Evolutionary conservation across 2,888 invertebrate species (phyloP).

Genomic region (Lasius fuliginosus): DNA sequence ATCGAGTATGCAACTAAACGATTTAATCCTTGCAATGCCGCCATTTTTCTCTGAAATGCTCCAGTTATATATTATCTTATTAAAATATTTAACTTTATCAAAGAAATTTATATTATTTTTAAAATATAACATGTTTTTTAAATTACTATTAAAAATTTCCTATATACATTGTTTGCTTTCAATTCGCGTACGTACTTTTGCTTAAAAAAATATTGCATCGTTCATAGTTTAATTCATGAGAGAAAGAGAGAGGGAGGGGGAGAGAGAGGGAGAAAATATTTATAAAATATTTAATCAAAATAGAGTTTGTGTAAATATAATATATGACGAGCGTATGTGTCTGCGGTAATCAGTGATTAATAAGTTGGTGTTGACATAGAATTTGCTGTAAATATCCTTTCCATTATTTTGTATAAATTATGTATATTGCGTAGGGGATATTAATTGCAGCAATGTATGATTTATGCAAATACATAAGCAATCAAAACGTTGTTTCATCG

Average conservation of each 20-base stretch:
- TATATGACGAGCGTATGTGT: neutral
- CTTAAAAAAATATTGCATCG: conserved; percentile 23
- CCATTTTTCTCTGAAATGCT: neutral
- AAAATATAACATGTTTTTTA: neutral
- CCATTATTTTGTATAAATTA: conserved; percentile 31
- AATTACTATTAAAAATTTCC: neutral
- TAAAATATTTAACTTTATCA: conserved; percentile 22
- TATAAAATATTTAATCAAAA: conserved; percentile 32
- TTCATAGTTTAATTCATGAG: neutral
- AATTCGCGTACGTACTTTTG: neutral
- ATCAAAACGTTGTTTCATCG: conserved; percentile 27
- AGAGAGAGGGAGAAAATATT: neutral
- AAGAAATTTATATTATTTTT: neutral
- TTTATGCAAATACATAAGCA: neutral
- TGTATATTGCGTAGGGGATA: neutral
- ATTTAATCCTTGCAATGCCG: conserved; percentile 33
- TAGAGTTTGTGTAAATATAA: conserved; percentile 1
- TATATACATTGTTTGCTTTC: neutral
- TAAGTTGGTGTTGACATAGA: conserved; percentile 13
- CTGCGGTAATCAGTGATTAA: conserved; percentile 3
- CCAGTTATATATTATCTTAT: neutral
- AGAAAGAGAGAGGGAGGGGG: neutral
- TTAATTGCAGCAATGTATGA: conserved; percentile 33
- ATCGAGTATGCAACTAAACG: conserved; percentile 42
- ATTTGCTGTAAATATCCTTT: conserved; percentile 27